Percentiles rank a stretch among this genome's conserved stretches.
Evolutionary conservation across 2,888 invertebrate genomes (phyloP).

Genomic region (Eretmocerus hayati): DNA sequence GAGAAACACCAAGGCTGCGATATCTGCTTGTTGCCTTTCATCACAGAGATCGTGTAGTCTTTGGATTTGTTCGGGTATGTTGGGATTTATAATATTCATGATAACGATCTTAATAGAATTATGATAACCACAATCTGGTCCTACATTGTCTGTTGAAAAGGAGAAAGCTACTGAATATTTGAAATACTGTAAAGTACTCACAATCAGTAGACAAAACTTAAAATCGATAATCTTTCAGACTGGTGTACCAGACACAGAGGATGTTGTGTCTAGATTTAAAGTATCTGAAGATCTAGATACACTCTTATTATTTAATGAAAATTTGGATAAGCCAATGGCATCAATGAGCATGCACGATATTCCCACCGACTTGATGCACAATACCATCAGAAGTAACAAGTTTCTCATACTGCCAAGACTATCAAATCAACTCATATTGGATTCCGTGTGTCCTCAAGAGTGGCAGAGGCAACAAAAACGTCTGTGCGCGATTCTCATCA

Average conservation of each 20-base stretch:
- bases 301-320: slow-evolving; percentile 85
- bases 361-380: slow-evolving; percentile 77
- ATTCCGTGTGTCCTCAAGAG: slow-evolving; percentile 83
- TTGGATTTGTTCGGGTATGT: slow-evolving; percentile 61
- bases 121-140: not conserved
- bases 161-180: not conserved
- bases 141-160: not conserved
- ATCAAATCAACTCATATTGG: slow-evolving; percentile 82
- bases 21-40: slow-evolving; percentile 85
- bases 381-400: slow-evolving; percentile 83
- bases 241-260: slow-evolving; percentile 57
- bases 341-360: slow-evolving; percentile 86
- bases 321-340: slow-evolving; percentile 70
- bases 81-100: not conserved
- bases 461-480: slow-evolving; percentile 70
- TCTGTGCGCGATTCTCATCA: slow-evolving; percentile 74
- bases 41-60: slow-evolving; percentile 77
- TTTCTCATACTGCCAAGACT: slow-evolving; percentile 81
- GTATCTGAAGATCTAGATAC: slow-evolving; percentile 69
- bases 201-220: too few relatives aligned
- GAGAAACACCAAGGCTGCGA: slow-evolving; percentile 67
- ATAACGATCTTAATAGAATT: not conserved
- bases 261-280: slow-evolving; percentile 63
- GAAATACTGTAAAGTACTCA: not conserved
- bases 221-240: slow-evolving; percentile 49